Conservation (phyloP, 2,888 invertebrate genomes). For the Subacronicta megacephala region DNA sequence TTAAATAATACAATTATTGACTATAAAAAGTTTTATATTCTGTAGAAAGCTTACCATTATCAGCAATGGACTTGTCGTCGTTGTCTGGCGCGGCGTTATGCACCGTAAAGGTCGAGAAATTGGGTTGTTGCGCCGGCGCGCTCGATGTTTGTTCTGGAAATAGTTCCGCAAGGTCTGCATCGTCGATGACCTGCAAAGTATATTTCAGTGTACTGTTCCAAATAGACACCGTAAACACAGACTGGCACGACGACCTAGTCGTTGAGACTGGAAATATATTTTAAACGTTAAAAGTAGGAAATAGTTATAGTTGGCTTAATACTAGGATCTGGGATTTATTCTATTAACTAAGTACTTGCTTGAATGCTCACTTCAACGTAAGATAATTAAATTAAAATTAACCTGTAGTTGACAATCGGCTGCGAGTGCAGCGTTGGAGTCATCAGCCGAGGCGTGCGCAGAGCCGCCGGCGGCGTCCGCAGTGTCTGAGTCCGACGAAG, state of each 20-base stretch:
- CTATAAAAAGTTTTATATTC: not conserved
- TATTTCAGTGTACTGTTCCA: slow-evolving; percentile 46
- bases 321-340: too few species aligned
- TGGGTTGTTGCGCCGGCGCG: slow-evolving; percentile 90
- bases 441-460: slow-evolving; percentile 80
- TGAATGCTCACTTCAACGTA: too few species aligned
- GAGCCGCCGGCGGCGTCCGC: slow-evolving; percentile 82
- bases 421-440: slow-evolving; percentile 89
- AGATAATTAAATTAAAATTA: slow-evolving; percentile 21
- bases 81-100: slow-evolving; percentile 78
- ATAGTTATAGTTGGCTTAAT: not conserved
- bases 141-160: slow-evolving; percentile 92
- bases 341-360: too few species aligned
- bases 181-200: slow-evolving; percentile 91
- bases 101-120: slow-evolving; percentile 88
- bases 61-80: slow-evolving; percentile 86
- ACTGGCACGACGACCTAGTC: slow-evolving; percentile 19
- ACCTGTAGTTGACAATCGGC: slow-evolving; percentile 90
- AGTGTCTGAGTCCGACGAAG: slow-evolving; percentile 84
- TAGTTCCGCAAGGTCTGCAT: slow-evolving; percentile 94
- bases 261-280: not conserved
- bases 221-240: slow-evolving; percentile 42
- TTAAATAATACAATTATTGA: not conserved
- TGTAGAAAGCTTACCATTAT: slow-evolving; percentile 77
- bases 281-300: not conserved